Base-by-base conservation (phyloP, 2,888 invertebrate species). In the Melipona beecheii region DNA sequence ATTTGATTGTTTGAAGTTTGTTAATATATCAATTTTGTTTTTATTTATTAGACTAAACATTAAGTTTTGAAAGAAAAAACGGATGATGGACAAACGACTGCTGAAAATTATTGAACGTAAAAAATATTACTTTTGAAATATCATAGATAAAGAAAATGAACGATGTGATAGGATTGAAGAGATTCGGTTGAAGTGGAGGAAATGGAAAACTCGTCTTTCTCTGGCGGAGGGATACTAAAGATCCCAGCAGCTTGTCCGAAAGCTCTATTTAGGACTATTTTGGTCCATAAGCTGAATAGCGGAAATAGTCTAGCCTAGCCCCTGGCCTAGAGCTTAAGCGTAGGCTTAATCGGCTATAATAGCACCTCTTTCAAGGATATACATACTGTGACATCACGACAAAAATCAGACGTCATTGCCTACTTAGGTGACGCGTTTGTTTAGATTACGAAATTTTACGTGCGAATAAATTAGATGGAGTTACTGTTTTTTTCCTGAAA, bases 261-360 rank as follows among this genome's bases (percentile, higher is more conserved):
- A 86, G 75, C 85, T 89, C 89, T 86, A 31, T 31, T 85, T 87
- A 88, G 85, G 84, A 91, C 92, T 93, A 93, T 93, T 93, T 93
- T 91, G 88, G 92, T 92, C 86, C 91, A 92, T 92, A 93, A 92
- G 92, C 91, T 93, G 90, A 91, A 88, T 86, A 84, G 90, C 92
- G 87, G 91, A 93, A 93, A 93, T 93, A 93, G 93, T 91, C 91
- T 93, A 93, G 93, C 93, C 93, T 93, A 93, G 93, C 92, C 93
- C 93, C 93, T 93, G 93, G 93, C 93, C 93, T 93, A 93, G 93
- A 93, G 27, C 1, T 27, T 27, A 27, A 27, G 93, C 91, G 92
- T 93, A 92, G 93, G 92, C 92, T 91, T 91, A 90, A 92, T 91
- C 91, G 88, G 91, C 90, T 89, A 90, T 91, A 91, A 91, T 90